A percentile compares a stretch with the other conserved stretches of the same genome.
Evolutionary conservation across 2,888 invertebrate genomes (phyloP).

Genomic region (Drosophila planitibia): DNA sequence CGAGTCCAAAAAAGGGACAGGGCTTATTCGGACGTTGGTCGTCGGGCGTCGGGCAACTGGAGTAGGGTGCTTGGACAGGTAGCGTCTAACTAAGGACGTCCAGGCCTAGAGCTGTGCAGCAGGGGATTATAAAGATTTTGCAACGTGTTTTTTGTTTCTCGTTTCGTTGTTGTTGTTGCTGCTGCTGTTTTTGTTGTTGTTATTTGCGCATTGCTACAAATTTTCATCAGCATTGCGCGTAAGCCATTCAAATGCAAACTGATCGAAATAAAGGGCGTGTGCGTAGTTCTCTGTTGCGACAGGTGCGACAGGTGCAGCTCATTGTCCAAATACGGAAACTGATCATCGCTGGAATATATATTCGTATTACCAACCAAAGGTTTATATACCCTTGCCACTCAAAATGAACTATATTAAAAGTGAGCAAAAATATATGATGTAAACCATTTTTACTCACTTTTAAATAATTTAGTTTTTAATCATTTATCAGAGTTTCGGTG

Average conservation of each 20-base stretch:
- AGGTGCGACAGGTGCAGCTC: neutral
- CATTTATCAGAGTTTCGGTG: neutral
- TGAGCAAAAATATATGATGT: neutral
- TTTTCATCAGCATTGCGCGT: conserved; percentile 18
- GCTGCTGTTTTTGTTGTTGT: conserved; percentile 9
- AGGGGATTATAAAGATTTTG: conserved; percentile 57
- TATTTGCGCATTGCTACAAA: conserved; percentile 45
- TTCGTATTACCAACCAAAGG: neutral
- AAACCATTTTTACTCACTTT: neutral
- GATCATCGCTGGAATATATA: conserved; percentile 23
- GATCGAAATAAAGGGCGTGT: conserved; percentile 14
- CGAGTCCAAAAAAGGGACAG: conserved; percentile 32
- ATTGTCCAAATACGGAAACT: neutral
- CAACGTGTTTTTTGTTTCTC: conserved; percentile 1
- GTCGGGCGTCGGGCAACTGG: neutral
- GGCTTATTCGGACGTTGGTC: conserved; percentile 11
- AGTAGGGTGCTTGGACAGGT: conserved; percentile 47
- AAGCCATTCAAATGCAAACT: conserved; percentile 4
- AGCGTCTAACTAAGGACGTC: conserved; percentile 38
- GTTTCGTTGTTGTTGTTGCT: conserved; percentile 8
- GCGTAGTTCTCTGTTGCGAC: neutral
- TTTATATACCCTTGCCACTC: neutral
- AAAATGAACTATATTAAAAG: neutral
- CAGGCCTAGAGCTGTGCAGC: conserved; percentile 27
- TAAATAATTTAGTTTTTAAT: neutral